phyloP scores from a whole-genome alignment of 2,888 invertebrate genomes.

The Maniola hyperantus region DNA sequence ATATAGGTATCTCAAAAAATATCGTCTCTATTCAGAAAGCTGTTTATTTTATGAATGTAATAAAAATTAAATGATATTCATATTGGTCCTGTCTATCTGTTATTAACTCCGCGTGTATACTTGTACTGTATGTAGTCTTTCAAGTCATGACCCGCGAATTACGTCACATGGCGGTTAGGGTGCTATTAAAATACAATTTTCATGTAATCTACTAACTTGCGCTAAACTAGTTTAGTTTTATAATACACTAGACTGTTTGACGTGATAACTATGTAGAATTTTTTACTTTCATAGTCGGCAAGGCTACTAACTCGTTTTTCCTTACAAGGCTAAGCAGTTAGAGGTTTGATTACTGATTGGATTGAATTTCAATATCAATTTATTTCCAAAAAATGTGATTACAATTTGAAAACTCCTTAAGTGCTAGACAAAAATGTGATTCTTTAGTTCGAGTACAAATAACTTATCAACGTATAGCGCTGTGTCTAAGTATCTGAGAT shows the following conservation, averaged over 20 bases:
- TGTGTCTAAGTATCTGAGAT: too few species aligned
- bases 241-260: constrained; percentile 20
- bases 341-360: not conserved
- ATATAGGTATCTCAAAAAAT: too few species aligned
- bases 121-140: constrained; percentile 43
- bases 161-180: constrained; percentile 53
- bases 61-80: not conserved
- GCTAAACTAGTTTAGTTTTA: constrained; percentile 39
- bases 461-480: too few species aligned
- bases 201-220: constrained; percentile 55
- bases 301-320: not conserved
- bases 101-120: constrained; percentile 37
- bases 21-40: too few species aligned
- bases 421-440: too few species aligned
- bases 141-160: constrained; percentile 49
- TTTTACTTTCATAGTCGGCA: not conserved
- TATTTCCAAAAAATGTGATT: not conserved
- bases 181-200: constrained; percentile 65
- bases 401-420: too few species aligned
- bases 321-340: not conserved
- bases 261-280: constrained; percentile 5
- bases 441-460: too few species aligned
- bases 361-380: not conserved
- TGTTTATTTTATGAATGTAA: not conserved
- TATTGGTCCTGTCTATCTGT: constrained; percentile 43